phyloP scores from a whole-genome alignment of 35 echinoderm and acorn worm genomes.

The Holothuria glaberrima region DNA sequence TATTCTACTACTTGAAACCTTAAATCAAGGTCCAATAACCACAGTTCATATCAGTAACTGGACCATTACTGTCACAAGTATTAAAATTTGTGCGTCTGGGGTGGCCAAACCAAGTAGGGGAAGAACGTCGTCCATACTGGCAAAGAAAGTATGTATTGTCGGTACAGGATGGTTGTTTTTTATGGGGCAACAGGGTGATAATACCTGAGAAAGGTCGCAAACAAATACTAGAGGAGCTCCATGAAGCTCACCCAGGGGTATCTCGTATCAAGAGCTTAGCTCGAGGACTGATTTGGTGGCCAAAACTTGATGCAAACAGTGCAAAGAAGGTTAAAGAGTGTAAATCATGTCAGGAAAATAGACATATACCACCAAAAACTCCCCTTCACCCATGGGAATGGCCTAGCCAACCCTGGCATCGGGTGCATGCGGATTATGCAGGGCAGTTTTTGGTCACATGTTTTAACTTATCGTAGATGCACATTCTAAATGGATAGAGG shows the following conservation, averaged over 20 bases:
- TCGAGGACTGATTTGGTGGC: slow-evolving; percentile 17
- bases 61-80: too few species aligned
- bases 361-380: slow-evolving; percentile 2
- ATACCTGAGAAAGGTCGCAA: not conserved
- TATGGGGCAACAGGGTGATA: slow-evolving; percentile 3
- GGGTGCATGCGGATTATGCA: slow-evolving; percentile 63
- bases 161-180: too few species aligned
- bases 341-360: not conserved
- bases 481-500: slow-evolving; percentile 62
- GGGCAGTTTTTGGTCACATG: slow-evolving; percentile 46
- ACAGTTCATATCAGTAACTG: too few species aligned
- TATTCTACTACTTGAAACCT: too few species aligned
- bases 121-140: too few species aligned
- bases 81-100: too few species aligned
- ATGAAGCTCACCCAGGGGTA: slow-evolving; percentile 29
- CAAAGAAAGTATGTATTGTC: too few species aligned
- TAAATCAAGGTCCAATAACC: too few species aligned
- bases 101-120: too few species aligned
- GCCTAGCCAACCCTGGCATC: slow-evolving; percentile 17
- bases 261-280: not conserved
- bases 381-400: slow-evolving; percentile 24
- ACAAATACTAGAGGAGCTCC: not conserved
- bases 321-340: not conserved
- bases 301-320: not conserved
- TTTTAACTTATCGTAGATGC: slow-evolving; percentile 60